Base-by-base conservation (phyloP, 2,888 invertebrate genomes). In the Andrena haemorrhoa region DNA sequence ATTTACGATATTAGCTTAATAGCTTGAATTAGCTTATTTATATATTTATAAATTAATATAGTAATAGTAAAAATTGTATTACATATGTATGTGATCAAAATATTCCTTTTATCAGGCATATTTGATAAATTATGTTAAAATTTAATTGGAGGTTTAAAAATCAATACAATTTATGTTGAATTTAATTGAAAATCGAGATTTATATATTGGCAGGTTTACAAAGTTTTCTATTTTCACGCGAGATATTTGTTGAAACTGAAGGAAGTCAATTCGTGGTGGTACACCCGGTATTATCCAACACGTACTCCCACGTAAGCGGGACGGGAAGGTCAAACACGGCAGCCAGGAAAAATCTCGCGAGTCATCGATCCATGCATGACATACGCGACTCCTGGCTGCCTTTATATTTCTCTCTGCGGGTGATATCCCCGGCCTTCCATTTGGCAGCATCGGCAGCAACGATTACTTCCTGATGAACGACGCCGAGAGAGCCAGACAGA, bases 291-390 rank as follows among this genome's bases (percentile, higher is more conserved):
- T 70, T 70, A 47, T 47, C 10, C 47, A 41, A 41, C 29, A 47
- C 58, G 41, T 70, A 58, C 70, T 47, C 70, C 70, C 41, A 70
- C 70, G 70, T 60, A 70, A 60, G 58, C 56, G 70, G 26, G 56
- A 35, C 70, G 58, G 35, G 68, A 81, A 74, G 74, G 70, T 78
- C 73, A 60, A 78, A 74, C 60, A 51, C 65, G 51, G 47, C 77
- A 60, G 65, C 58, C 29, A 41, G 73, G 31, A 77, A 74, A 72
- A 73, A 79, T 74, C 10, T 47, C 63, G 51, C 60, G 72, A 81
- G 81, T 81, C 81, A 81, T 81, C 81, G 81, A 81, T 81, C 76
- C 76, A 64, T 64, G 80, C 72, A 76, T 65, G 76, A 81, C 78
- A 69, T 64, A 71, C 71, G 66, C 65, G 69, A 70, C 71, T 60